Evolutionary conservation across 2,113 vertebrate species (phyloP).

Genomic region (Esox niger): DNA sequence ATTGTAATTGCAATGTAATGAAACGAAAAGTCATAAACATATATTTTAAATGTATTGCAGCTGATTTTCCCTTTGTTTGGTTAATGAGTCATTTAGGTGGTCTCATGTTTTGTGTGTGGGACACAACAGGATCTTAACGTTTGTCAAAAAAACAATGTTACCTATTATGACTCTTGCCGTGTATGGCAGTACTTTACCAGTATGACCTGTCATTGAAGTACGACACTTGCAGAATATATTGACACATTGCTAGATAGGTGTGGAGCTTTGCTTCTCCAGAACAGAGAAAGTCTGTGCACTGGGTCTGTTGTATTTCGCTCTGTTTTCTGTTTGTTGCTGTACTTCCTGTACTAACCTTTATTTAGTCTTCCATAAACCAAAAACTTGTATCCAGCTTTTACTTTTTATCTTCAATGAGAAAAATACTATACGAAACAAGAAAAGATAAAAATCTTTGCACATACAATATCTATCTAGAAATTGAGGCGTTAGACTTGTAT

Average conservation of each 20-base stretch:
- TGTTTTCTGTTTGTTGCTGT: constrained; percentile 56
- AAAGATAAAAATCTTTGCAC: constrained; percentile 69
- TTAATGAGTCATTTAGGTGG: constrained; percentile 49
- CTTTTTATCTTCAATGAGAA: constrained; percentile 67
- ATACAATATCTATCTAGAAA: constrained; percentile 66
- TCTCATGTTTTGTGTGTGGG: constrained; percentile 33
- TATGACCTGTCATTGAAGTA: constrained; percentile 35
- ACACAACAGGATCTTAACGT: constrained; percentile 55
- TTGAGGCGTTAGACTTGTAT: constrained; percentile 65
- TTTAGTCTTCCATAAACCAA: constrained; percentile 80
- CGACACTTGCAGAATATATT: constrained; percentile 28
- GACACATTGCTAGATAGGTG: constrained; percentile 4
- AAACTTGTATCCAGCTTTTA: constrained; percentile 69
- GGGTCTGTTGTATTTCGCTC: constrained; percentile 55
- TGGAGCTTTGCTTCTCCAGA: constrained; percentile 27
- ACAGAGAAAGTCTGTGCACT: neutral
- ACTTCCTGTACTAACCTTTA: constrained; percentile 62
- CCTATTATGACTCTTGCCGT: constrained; percentile 29
- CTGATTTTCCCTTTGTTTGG: constrained; percentile 53
- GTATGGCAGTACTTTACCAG: constrained; percentile 27
- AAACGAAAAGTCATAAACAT: constrained; percentile 65
- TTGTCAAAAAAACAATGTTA: constrained; percentile 53
- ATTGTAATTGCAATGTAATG: constrained; percentile 66
- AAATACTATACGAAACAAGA: constrained; percentile 66
- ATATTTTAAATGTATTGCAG: constrained; percentile 72